Evolutionary conservation across 2,888 invertebrate species (phyloP).

Genomic region (Terebella lapidaria): DNA sequence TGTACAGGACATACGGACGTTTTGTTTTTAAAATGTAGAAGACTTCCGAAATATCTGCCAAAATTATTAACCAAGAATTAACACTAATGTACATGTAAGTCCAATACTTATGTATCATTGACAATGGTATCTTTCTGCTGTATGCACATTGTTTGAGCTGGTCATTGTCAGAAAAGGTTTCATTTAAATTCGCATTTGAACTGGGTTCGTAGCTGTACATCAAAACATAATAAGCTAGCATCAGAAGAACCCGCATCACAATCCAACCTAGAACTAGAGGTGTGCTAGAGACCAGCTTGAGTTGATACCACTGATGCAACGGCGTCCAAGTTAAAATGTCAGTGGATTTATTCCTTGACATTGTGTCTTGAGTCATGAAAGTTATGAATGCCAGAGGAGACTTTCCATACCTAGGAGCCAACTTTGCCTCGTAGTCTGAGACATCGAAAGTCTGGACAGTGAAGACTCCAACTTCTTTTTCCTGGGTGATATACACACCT

Average conservation of each 20-base stretch:
- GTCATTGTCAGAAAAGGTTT: too few relatives aligned
- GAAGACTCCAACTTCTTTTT: conserved; percentile 3
- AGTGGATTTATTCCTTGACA: not conserved
- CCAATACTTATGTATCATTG: too few relatives aligned
- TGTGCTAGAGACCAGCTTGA: conserved; percentile 2
- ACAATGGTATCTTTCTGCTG: too few relatives aligned
- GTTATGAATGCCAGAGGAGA: conserved; percentile 7
- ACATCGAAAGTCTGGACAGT: conserved; percentile 10
- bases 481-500: conserved; percentile 8
- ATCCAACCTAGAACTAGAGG: conserved; percentile 8
- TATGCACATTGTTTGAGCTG: too few relatives aligned
- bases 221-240: too few relatives aligned
- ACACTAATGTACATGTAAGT: too few relatives aligned
- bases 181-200: too few relatives aligned
- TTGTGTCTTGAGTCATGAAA: not conserved
- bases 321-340: not conserved
- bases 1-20: too few relatives aligned
- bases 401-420: not conserved
- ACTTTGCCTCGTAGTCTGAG: conserved; percentile 9
- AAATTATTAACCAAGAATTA: too few relatives aligned
- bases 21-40: too few relatives aligned
- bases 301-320: conserved; percentile 5
- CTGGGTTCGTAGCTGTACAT: too few relatives aligned
- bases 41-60: too few relatives aligned
- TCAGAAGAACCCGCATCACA: not conserved